These are phyloP conservation scores for Rhegmatorhina hoffmannsi DNA, from an alignment of 2,113 vertebrate genomes.

Conservation along the genomic window DNA sequence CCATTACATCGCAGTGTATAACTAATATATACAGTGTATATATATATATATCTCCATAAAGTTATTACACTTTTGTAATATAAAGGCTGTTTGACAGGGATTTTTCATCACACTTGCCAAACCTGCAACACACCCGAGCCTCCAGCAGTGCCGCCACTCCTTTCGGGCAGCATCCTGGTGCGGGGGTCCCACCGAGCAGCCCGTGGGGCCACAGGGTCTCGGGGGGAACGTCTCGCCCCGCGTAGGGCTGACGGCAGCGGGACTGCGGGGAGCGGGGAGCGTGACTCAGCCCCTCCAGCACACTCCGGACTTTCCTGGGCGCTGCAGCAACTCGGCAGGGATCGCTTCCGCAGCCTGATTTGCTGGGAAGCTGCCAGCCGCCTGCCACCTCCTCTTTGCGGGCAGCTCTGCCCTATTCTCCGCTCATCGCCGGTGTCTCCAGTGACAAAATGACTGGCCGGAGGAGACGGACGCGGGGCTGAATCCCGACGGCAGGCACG, in stretches of 20 bases:
- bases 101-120: not conserved
- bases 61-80: not conserved
- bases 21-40: not conserved
- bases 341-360: constrained; percentile 19
- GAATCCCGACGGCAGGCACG: rapidly evolving
- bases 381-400: constrained; percentile 35
- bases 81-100: not conserved
- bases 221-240: rapidly evolving
- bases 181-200: rapidly evolving
- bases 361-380: constrained; percentile 45
- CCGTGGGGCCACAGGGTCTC: not conserved
- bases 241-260: rapidly evolving
- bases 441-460: not conserved
- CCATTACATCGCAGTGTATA: not conserved
- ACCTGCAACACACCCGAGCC: rapidly evolving
- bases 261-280: not conserved
- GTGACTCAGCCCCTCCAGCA: not conserved
- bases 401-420: not conserved
- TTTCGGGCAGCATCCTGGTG: rapidly evolving
- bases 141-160: rapidly evolving
- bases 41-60: not conserved
- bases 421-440: rapidly evolving
- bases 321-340: not conserved
- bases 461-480: not conserved
- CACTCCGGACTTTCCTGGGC: not conserved